Percentiles rank a stretch among this genome's conserved stretches.
Evolutionary conservation across 2,113 vertebrate genomes (phyloP).

Genomic region (Procavia capensis): DNA sequence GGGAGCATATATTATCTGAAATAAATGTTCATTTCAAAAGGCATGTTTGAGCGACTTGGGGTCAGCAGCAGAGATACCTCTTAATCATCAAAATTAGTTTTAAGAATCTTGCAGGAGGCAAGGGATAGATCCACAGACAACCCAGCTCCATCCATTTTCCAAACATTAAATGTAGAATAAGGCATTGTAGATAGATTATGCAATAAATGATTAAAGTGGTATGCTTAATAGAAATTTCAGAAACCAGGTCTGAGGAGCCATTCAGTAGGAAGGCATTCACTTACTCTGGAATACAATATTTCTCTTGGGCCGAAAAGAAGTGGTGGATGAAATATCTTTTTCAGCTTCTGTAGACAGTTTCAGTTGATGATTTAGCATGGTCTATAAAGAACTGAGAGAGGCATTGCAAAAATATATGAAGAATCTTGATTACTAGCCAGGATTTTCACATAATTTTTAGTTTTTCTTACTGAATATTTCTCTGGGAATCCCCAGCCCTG

Average conservation of each 20-base stretch:
- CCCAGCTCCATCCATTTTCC: constrained; percentile 61
- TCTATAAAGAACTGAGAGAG: constrained; percentile 65
- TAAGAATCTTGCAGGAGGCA: not conserved
- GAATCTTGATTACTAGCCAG: constrained; percentile 44
- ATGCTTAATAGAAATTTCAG: constrained; percentile 49
- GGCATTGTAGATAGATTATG: constrained; percentile 60
- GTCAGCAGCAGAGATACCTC: constrained; percentile 54
- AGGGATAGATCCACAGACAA: constrained; percentile 47
- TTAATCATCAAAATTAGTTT: constrained; percentile 66
- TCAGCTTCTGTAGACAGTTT: constrained; percentile 60
- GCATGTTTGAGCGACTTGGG: constrained; percentile 73
- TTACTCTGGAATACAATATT: constrained; percentile 58
- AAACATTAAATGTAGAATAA: constrained; percentile 55
- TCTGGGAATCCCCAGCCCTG: constrained; percentile 63
- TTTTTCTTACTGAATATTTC: not conserved
- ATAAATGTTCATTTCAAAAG: constrained; percentile 75
- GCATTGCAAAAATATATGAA: constrained; percentile 54
- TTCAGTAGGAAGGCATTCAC: constrained; percentile 25
- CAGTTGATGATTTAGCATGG: constrained; percentile 69
- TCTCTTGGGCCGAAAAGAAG: constrained; percentile 61
- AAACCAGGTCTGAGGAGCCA: constrained; percentile 27
- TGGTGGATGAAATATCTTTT: constrained; percentile 14
- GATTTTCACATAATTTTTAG: constrained; percentile 66
- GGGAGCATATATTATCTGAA: constrained; percentile 72
- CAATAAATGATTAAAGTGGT: constrained; percentile 68